phyloP scores from a whole-genome alignment of 2,797 vertebrate species.

The Halcyon chelicuti region DNA sequence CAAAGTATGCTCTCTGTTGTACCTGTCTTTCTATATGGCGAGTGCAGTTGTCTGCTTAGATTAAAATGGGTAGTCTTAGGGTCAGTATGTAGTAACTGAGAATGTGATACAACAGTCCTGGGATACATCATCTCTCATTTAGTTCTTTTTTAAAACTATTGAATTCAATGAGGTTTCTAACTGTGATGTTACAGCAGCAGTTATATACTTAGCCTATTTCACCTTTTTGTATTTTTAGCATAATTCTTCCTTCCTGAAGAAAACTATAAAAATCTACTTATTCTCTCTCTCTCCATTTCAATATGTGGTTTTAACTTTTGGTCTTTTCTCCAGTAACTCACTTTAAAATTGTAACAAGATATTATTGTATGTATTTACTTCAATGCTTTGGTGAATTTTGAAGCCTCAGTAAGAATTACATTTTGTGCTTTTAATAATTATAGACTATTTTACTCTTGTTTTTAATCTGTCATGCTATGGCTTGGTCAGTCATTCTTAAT shows the following conservation, averaged over 20 bases:
- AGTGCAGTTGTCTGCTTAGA: neutral
- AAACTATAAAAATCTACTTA: neutral
- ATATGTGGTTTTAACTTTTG: neutral
- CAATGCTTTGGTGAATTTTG: neutral
- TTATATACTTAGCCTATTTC: neutral
- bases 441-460: neutral
- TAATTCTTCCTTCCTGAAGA: neutral
- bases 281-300: neutral
- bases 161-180: neutral
- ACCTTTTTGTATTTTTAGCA: neutral
- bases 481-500: neutral
- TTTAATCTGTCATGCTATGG: neutral
- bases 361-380: neutral
- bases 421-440: neutral
- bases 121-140: neutral
- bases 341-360: neutral
- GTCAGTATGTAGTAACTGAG: neutral
- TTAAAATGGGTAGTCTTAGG: neutral
- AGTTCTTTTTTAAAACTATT: neutral
- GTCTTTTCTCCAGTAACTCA: neutral
- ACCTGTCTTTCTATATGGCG: too few relatives aligned
- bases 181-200: neutral
- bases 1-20: neutral
- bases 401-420: neutral
- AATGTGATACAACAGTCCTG: neutral